Evolutionary conservation across 2,113 vertebrate species (phyloP), one percentile per base, ranked within the genome.

Genomic region (Cyanoliseus patagonus): DNA sequence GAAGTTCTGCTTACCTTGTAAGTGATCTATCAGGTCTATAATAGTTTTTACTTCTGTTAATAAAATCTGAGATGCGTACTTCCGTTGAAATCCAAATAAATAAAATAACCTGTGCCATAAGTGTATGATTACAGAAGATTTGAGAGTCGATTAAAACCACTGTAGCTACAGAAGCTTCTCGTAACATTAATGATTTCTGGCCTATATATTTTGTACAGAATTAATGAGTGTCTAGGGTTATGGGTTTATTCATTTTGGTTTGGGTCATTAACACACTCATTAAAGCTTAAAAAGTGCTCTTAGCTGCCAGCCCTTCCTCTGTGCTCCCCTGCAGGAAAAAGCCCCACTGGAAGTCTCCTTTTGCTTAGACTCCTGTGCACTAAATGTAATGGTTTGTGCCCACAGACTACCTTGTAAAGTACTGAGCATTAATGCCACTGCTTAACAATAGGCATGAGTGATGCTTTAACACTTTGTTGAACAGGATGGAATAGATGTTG

Each of bases 171-270:
- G 85, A 83, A 88, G 68, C 69, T 77, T 90, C 94, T 86, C 1
- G 1, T 35, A 83, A 46, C 77, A 51, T 86, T 93, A 96, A 95
- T 95, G 87, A 92, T 87, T 92, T 92, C 77, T 96, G 90, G 85
- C 83, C 81, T 87, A 47, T 89, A 42, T 79, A 91, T 90, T 96
- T 97, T 91, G 75, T 91, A 78, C 77, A 69, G 80, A 90, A 96
- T 97, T 97, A 97, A 96, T 81, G 94, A 92, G 89, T 64, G 69
- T 92, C 88, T 89, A 6, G 77, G 85, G 80, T 94, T 95, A 95
- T 70, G 76, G 67, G 85, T 83, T 93, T 94, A 83, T 84, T 95
- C 66, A 30, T 90, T 97, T 93, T 92, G 80, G 63, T 81, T 84
- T 96, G 92, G 92, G 85, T 92, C 85, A 93, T 97, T 96, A 96